Evolutionary conservation across 2,113 vertebrate genomes (phyloP), one percentile per base, ranked within the genome.

Genomic region (Salminus brasiliensis): DNA sequence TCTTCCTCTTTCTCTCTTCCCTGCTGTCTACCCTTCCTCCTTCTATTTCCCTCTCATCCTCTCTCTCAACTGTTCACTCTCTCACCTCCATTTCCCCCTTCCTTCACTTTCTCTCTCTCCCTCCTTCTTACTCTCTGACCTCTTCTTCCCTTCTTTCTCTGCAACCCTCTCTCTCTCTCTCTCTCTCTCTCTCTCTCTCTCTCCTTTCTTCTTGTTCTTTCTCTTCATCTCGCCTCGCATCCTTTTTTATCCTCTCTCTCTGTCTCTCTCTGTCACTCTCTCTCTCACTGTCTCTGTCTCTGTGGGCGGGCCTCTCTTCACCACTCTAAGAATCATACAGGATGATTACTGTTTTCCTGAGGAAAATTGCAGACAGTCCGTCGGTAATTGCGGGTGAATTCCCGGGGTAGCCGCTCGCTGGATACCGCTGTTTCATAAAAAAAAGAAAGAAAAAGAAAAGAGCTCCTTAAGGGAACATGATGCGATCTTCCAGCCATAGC

Each of bases 311-410:
- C 67, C 43, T 55, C 74, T 63, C 39, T 41, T 53, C 65, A 32
- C 53, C 45, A 21, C 73, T 21, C 60, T 25, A 66, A 36, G 4
- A 59, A 79, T 71, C 39, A 10, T 72, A 73, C 49, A 74, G 21
- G 74, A 84, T 83, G 65, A 80, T 79, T 62, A 72, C 76, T 72
- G 69, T 72, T 76, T 76, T 85, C 70, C 65, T 60, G 53, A 27
- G 79, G 52, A 78, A 70, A 69, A 55, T 45, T 16, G 39, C 70
- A 69, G 70, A 74, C 59, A 59, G 66, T 59, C 63, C 67, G 77
- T n/a, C 67, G 74, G 49, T 72, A 85, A 88, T 89, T 82, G 84
- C 65, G 47, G 43, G 80, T 66, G 60, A 32, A 79, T 78, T 65
- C 84, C 36, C 63, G 9, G 66, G 39, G 80, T 53, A 86, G 79